phyloP scores from a whole-genome alignment of 1,140 invertebrate genomes.

The Protaetia brevitarsis region DNA sequence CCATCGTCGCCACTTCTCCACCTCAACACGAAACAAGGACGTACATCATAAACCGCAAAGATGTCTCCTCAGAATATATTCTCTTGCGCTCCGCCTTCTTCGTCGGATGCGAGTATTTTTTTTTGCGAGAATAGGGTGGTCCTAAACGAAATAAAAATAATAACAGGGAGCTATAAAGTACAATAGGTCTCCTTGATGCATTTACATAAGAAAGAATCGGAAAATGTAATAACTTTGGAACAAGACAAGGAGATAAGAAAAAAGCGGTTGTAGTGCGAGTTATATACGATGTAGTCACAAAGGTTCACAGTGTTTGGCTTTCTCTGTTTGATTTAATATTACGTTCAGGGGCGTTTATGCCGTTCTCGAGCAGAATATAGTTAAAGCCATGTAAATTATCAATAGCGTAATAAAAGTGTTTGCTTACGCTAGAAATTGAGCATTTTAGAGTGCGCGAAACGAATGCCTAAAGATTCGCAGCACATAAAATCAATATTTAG shows the following conservation, averaged over 20 bases:
- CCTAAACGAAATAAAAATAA: slow-evolving; percentile 4
- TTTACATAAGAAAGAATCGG: slow-evolving; percentile 20
- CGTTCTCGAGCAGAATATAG: no score
- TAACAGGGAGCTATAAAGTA: background rate
- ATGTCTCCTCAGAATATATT: background rate
- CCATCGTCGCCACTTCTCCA: background rate
- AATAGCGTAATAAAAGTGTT: background rate
- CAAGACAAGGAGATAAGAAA: background rate
- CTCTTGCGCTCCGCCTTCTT: background rate
- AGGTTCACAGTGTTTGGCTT: background rate
- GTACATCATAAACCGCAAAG: slow-evolving; percentile 2
- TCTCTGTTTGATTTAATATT: background rate
- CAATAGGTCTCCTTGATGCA: background rate
- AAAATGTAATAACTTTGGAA: background rate
- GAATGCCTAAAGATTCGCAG: no score
- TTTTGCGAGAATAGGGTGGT: background rate
- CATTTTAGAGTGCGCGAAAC: no score
- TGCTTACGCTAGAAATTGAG: background rate
- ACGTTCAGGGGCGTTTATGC: no score
- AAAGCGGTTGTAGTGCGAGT: background rate
- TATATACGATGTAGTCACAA: background rate
- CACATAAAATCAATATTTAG: no score
- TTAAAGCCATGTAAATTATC: background rate
- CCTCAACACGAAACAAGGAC: background rate
- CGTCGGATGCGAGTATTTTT: background rate